Evolutionary conservation across 2,113 vertebrate species (phyloP), one percentile per base, ranked within the genome.

Genomic region (Pleuronectes platessa): DNA sequence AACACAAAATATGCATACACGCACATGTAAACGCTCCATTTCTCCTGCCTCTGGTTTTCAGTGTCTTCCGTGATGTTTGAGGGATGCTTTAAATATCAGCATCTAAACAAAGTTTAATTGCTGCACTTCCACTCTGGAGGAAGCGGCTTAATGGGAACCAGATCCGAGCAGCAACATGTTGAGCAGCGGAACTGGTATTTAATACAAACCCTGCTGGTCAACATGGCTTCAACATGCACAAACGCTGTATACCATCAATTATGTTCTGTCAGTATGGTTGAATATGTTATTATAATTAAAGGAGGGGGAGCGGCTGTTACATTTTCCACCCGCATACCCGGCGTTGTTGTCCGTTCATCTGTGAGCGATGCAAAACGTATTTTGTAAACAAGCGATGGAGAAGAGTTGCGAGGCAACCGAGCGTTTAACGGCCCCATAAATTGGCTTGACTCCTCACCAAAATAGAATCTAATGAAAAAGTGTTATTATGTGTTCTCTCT

Each of bases 81-180:
- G 71, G 53, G 56, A 58, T 61, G 72, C 51, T 68, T 77, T 59
- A 70, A 71, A 31, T 31, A 31, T 31, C 31, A 69, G 78, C 80
- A 68, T 87, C 58, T 18, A 88, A 93, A 84, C 81, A 82, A 74
- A 76, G 55, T 79, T 70, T 74, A 83, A 89, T 81, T 78, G 79
- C 81, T 70, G 23, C 55, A 79, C 70, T 91, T 85, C 80, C 65
- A 61, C 78, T 79, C 45, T 17, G 42, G 64, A 59, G 81, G 71
- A 85, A 82, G 71, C 63, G 58, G 40, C 23, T 58, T 91, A 86
- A 92, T 87, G 71, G 76, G 72, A 85, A 90, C 88, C 87, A 84
- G 88, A 81, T 68, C 78, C 17, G 74, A 81, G 47, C 64, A 56
- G 56, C 68, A 66, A 62, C 27, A 47, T 60, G 68, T 49, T 58